Base-by-base conservation (phyloP, 1,140 invertebrate genomes). In the Stegodyphus mimosarum region DNA sequence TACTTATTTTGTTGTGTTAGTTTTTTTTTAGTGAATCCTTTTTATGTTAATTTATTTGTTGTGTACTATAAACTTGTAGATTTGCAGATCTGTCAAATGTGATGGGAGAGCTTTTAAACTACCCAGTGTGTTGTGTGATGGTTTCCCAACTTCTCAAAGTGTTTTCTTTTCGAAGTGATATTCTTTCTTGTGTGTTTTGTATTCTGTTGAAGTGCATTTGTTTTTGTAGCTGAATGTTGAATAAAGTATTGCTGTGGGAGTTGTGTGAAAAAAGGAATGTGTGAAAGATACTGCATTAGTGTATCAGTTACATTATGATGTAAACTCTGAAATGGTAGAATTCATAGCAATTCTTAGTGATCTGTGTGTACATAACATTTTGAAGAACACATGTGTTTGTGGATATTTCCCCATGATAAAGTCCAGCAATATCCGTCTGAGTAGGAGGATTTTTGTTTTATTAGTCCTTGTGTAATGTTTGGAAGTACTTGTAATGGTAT, bases 171-270 rank as follows among this genome's bases (percentile, higher is more conserved):
- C 33, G 1, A 33, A 33, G 33, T 33, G 33, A 33, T 33, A 33
- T 33, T 33, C 33, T 33, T 33, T 33, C 33, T 33, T 33, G 33
- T 33, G 33, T 33, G 33, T 33, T 33, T 53, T 71, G 69, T 71
- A 33, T 71, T 71, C 5, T 71, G 33, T 18, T 50, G 49, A 71
- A 33, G 33, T 33, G 33, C 33, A 13, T 71, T 51, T 50, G 33
- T 71, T 71, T 11, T 50, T 10, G 48, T 51, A 49, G 69, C 50
- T 73, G 11, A 73, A 73, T 73, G 71, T 73, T 73, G 71, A 84
- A 75, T 84, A 76, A 75, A 70, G 72, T 84, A 76, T 69, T 84
- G 55, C 72, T 84, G 73, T 84, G 81, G 81, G 73, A 76, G 81
- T 50, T 53, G 66, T 70, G 33, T 33, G 33, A 33, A 33, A 33